phyloP scores from a whole-genome alignment of 2,113 vertebrate species.

The Takifugu bimaculatus region DNA sequence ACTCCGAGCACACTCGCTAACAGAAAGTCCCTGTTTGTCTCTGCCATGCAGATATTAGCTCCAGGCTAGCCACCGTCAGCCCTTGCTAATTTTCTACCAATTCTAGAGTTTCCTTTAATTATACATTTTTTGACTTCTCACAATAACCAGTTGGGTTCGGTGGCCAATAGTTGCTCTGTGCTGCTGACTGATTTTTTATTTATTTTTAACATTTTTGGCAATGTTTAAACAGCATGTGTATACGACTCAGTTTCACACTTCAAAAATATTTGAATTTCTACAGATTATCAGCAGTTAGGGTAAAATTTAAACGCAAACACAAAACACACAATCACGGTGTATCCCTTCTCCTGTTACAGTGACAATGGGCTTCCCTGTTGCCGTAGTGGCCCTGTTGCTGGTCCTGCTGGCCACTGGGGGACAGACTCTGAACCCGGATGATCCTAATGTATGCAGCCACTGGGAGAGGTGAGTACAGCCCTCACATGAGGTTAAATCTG shows the following conservation, averaged over 20 bases:
- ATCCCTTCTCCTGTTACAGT: slow-evolving; percentile 49
- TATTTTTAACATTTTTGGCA: too few species aligned
- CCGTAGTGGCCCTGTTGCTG: slow-evolving; percentile 66
- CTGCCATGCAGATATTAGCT: too few species aligned
- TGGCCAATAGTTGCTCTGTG: too few species aligned
- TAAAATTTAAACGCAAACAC: not conserved
- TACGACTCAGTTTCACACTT: not conserved
- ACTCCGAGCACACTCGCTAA: too few species aligned
- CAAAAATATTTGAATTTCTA: not conserved
- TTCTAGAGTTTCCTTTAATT: too few species aligned
- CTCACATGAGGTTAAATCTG: not conserved
- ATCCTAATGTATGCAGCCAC: slow-evolving; percentile 98
- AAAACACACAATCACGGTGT: not conserved
- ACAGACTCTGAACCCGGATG: slow-evolving; percentile 88
- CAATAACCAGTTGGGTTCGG: too few species aligned
- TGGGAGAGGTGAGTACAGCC: slow-evolving; percentile 89
- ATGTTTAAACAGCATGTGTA: too few species aligned
- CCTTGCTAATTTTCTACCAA: too few species aligned
- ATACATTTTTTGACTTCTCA: too few species aligned
- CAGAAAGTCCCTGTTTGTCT: not conserved
- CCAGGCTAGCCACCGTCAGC: too few species aligned
- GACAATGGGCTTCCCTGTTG: slow-evolving; percentile 73
- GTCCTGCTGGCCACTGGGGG: slow-evolving; percentile 71
- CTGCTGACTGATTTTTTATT: too few species aligned
- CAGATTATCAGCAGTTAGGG: too few species aligned